These are phyloP conservation scores for Paralichthys olivaceus DNA, from an alignment of 2,113 vertebrate species.

Conservation along the genomic window DNA sequence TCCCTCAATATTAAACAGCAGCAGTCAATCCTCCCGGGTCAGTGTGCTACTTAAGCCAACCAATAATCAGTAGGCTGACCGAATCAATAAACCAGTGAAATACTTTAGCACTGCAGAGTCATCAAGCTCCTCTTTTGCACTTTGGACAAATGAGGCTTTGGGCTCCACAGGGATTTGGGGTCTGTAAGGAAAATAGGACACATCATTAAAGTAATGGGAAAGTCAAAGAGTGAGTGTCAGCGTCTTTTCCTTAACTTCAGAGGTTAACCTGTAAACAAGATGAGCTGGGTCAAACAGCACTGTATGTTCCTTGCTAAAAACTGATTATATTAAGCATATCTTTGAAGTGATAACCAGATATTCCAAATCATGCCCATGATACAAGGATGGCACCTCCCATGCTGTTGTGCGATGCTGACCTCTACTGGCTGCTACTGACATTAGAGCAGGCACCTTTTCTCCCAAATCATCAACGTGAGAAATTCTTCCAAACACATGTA, in stretches of 20 bases:
- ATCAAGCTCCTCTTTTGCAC: conserved; percentile 46
- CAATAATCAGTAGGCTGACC: conserved; percentile 44
- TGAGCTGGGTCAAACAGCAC: background rate
- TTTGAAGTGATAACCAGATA: background rate
- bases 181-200: conserved; percentile 46
- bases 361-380: background rate
- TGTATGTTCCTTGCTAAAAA: too few relatives aligned
- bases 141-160: conserved; percentile 49
- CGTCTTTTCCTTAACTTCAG: background rate
- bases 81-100: conserved; percentile 73
- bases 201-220: conserved; percentile 42
- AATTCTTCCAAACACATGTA: conserved; percentile 18
- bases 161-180: conserved; percentile 46
- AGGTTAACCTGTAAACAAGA: conserved; percentile 7
- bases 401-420: conserved; percentile 69
- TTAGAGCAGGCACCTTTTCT: background rate
- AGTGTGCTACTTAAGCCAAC: conserved; percentile 40
- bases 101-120: conserved; percentile 62
- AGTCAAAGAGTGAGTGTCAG: conserved; percentile 47
- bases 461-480: conserved; percentile 8
- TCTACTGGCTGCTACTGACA: conserved; percentile 62
- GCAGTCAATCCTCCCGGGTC: conserved; percentile 47
- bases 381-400: background rate
- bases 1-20: conserved; percentile 33
- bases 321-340: background rate